Conservation (phyloP, 2,888 invertebrate genomes). For the Muschampia plurimacula region DNA sequence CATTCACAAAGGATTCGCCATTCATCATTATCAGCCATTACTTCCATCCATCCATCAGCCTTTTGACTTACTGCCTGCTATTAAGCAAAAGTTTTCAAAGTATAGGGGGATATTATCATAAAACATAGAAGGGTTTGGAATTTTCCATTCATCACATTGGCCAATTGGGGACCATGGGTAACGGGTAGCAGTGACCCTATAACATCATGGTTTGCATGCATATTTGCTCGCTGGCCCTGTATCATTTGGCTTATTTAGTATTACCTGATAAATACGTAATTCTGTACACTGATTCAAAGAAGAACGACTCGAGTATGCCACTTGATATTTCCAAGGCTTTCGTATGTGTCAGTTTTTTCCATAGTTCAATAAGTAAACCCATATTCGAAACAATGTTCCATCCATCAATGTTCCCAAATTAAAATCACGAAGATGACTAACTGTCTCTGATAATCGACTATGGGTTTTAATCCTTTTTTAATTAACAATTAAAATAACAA, state of each 20-base stretch:
- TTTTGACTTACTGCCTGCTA: too few relatives aligned
- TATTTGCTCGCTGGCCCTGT: too few relatives aligned
- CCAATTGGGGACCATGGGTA: too few relatives aligned
- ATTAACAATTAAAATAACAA: slow-evolving; percentile 24
- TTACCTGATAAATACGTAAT: slow-evolving; percentile 53
- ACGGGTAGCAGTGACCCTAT: too few relatives aligned
- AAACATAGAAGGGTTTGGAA: too few relatives aligned
- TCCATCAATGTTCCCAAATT: slow-evolving; percentile 2
- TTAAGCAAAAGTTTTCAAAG: too few relatives aligned
- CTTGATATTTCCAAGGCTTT: slow-evolving; percentile 65
- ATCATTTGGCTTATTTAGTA: neutral
- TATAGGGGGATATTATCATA: too few relatives aligned
- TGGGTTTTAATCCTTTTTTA: slow-evolving; percentile 14
- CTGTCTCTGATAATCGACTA: neutral
- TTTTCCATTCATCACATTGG: too few relatives aligned
- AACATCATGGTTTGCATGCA: neutral
- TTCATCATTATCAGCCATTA: too few relatives aligned
- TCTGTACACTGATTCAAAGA: slow-evolving; percentile 71
- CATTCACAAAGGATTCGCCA: too few relatives aligned
- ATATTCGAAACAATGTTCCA: slow-evolving; percentile 47
- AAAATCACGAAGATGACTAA: slow-evolving; percentile 14
- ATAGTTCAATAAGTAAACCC: slow-evolving; percentile 51
- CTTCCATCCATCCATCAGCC: too few relatives aligned
- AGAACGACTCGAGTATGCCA: slow-evolving; percentile 63
- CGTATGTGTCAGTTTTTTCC: slow-evolving; percentile 63